phyloP scores from a whole-genome alignment of 2,797 vertebrate species.

The Pitangus sulphuratus region DNA sequence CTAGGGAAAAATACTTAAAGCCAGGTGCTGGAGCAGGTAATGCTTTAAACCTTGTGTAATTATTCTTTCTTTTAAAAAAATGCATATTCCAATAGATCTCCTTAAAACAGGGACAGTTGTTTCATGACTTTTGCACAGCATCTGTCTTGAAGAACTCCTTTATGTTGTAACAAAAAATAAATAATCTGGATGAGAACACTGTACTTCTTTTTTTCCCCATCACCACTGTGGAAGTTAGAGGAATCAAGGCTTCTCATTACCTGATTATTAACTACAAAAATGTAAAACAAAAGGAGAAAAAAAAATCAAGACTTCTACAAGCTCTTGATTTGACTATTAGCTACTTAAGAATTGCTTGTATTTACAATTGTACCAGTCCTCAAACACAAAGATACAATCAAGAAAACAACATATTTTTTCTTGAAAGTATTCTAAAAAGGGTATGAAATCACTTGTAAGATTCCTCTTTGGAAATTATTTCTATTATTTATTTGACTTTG shows the following conservation, averaged over 20 bases:
- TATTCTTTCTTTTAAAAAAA: not conserved
- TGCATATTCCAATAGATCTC: not conserved
- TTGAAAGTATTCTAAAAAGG: not conserved
- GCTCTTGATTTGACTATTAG: not conserved
- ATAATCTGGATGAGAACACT: not conserved
- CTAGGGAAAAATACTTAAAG: not conserved
- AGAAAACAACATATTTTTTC: not conserved
- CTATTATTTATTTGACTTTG: not conserved
- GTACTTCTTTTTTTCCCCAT: not conserved
- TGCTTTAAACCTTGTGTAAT: not conserved
- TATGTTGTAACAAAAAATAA: not conserved
- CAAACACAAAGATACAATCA: not conserved
- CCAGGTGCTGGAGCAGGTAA: not conserved
- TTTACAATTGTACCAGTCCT: not conserved
- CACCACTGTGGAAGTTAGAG: not conserved
- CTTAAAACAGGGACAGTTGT: not conserved
- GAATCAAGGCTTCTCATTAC: not conserved
- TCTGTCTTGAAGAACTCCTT: not conserved
- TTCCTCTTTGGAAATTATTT: not conserved
- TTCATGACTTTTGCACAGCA: not conserved
- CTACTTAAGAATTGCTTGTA: not conserved
- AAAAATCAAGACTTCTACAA: not conserved
- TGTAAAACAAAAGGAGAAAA: not conserved
- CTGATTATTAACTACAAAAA: not conserved
- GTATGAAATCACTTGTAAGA: not conserved